phyloP scores from a whole-genome alignment of 1,140 invertebrate genomes.

The Macrosteles quadrilineatus region DNA sequence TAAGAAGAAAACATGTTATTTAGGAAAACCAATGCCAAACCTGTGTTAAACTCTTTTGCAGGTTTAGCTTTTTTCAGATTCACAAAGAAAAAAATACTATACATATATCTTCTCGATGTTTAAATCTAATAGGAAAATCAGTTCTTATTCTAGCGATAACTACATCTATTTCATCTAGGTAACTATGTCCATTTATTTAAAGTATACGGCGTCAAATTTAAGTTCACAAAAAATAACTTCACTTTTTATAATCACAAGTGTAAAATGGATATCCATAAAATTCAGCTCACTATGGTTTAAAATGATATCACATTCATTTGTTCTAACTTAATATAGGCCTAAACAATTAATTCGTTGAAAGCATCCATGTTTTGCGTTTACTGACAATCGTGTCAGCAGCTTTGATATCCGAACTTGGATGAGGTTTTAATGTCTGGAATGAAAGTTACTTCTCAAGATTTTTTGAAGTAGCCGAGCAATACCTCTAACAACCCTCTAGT shows the following conservation, averaged over 20 bases:
- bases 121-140: slow-evolving; percentile 11
- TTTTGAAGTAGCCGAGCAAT: neutral
- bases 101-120: neutral
- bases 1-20: no score
- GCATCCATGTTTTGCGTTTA: no score
- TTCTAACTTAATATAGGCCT: slow-evolving; percentile 14
- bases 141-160: neutral
- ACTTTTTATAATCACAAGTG: neutral
- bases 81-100: no score
- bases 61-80: no score
- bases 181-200: neutral
- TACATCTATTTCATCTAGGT: neutral
- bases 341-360: slow-evolving; percentile 10
- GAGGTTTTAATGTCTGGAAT: slow-evolving; percentile 9
- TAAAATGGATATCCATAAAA: slow-evolving; percentile 9
- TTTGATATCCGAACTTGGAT: no score
- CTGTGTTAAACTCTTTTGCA: no score
- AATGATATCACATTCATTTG: slow-evolving; percentile 24
- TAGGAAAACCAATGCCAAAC: no score
- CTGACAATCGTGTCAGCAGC: no score
- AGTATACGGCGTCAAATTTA: neutral
- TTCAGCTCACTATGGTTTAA: neutral
- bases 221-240: slow-evolving; percentile 4
- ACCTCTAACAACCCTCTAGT: neutral
- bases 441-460: neutral